Evolutionary conservation across 1,140 invertebrate genomes (phyloP).

Genomic region (Bombus cullumanus): DNA sequence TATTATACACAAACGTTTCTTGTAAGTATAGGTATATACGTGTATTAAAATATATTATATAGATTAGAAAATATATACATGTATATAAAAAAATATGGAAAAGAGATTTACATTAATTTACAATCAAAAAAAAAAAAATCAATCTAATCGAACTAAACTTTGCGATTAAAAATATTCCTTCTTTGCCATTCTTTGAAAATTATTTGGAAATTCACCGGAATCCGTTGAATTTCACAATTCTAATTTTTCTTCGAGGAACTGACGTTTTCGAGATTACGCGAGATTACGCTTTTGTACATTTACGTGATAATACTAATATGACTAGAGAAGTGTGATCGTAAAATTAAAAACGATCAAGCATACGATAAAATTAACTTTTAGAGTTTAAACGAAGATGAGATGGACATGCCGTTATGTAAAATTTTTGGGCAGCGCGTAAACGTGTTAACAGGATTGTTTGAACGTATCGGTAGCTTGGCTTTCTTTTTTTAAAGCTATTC

Average conservation of each 20-base stretch:
- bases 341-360: neutral
- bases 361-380: neutral
- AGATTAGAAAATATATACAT: slow-evolving; percentile 45
- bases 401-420: neutral
- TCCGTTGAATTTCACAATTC: neutral
- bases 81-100: slow-evolving; percentile 41
- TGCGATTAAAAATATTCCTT: neutral
- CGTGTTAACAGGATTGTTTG: neutral
- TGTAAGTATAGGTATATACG: slow-evolving; percentile 29
- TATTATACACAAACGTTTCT: neutral
- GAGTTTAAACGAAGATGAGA: neutral
- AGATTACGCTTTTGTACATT: slow-evolving; percentile 15
- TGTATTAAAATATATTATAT: slow-evolving; percentile 52
- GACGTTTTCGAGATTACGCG: neutral
- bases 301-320: neutral
- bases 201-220: neutral
- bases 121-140: neutral
- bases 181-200: neutral
- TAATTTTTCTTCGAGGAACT: neutral
- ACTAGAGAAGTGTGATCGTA: slow-evolving; percentile 9
- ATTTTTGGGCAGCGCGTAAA: neutral
- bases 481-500: neutral
- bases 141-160: slow-evolving; percentile 3
- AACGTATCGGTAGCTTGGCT: neutral
- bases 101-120: slow-evolving; percentile 9